These are phyloP conservation scores for Actinemys pallida DNA, from an alignment of 2,113 vertebrate genomes.

Conservation along the genomic window DNA sequence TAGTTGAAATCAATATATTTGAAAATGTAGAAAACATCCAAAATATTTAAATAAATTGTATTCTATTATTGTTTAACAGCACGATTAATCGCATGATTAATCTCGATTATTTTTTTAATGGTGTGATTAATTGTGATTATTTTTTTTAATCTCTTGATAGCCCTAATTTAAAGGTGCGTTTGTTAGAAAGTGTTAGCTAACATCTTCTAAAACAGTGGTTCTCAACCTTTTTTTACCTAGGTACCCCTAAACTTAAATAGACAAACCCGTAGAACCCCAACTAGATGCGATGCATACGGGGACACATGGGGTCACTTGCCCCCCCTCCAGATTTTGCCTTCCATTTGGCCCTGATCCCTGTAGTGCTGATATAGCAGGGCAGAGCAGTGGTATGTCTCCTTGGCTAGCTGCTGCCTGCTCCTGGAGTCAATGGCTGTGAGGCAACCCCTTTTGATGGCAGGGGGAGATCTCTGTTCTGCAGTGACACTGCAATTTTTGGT, in stretches of 20 bases:
- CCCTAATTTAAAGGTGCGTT: background rate
- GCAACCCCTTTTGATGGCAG: background rate
- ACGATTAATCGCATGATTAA: too few species aligned
- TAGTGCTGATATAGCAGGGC: background rate
- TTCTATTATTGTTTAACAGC: too few species aligned
- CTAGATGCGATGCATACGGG: background rate
- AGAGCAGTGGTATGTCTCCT: background rate
- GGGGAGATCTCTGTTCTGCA: background rate
- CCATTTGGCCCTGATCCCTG: background rate
- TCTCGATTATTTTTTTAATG: too few species aligned
- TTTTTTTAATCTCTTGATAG: background rate
- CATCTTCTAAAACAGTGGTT: background rate
- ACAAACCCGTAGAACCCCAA: background rate
- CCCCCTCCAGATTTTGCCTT: background rate
- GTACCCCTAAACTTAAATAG: background rate
- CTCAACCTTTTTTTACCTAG: background rate
- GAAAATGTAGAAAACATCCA: too few species aligned
- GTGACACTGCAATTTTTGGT: background rate
- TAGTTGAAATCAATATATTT: too few species aligned
- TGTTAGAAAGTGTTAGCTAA: background rate
- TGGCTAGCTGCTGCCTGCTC: background rate
- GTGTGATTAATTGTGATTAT: too few species aligned
- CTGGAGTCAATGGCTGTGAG: background rate
- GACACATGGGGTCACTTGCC: background rate
- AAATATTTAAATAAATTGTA: too few species aligned